Conservation (phyloP, 2,888 invertebrate species). For the Sussaba pulchella region DNA sequence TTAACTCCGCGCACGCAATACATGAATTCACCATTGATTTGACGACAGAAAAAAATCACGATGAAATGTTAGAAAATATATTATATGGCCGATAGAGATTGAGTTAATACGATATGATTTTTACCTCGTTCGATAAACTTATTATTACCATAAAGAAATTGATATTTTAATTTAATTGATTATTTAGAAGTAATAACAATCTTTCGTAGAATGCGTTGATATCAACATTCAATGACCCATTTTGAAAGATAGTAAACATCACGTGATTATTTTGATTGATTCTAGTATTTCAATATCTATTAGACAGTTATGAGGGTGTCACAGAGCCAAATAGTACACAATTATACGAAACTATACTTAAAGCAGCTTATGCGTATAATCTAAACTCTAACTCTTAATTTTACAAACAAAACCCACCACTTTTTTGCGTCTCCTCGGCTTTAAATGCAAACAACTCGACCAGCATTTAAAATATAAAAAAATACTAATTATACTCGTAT, state of each 20-base stretch:
- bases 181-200: not conserved
- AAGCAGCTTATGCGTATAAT: not conserved
- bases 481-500: not conserved
- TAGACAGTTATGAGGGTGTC: not conserved
- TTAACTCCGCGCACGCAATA: no score
- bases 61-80: no score
- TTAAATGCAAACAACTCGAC: not conserved
- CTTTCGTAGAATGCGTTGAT: not conserved
- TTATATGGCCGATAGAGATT: no score
- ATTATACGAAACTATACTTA: not conserved
- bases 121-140: no score
- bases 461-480: not conserved
- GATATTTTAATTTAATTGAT: no score
- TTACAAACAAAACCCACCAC: not conserved
- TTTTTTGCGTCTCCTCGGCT: not conserved
- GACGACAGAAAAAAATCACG: no score
- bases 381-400: conserved; percentile 1
- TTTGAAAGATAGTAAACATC: not conserved
- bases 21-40: no score
- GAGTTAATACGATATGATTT: no score
- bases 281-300: not conserved
- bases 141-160: no score
- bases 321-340: not conserved
- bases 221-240: no score
- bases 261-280: not conserved